Conservation (phyloP, 2,113 vertebrate genomes). For the Eulemur macaco region DNA sequence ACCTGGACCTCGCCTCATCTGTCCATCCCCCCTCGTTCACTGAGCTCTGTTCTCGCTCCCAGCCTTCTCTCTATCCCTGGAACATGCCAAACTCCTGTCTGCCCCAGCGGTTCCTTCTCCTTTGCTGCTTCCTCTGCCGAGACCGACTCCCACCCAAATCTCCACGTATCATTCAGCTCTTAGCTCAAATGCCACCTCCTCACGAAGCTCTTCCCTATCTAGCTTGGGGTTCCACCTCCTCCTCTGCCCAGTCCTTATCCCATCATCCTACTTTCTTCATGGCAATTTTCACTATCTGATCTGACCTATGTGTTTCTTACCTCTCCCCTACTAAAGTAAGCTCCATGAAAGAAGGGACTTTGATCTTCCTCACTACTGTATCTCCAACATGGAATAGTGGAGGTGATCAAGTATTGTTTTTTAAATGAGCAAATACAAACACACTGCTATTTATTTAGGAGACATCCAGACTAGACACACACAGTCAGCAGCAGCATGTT, state of each 20-base stretch:
- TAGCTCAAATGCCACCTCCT: neutral
- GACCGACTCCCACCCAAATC: neutral
- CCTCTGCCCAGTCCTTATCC: too few species aligned
- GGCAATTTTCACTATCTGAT: slow-evolving; percentile 6
- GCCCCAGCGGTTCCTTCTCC: neutral
- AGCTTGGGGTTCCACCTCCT: neutral
- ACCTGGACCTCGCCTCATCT: neutral
- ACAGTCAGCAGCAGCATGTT: neutral
- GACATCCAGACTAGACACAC: neutral
- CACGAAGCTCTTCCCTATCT: neutral
- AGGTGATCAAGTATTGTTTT: neutral
- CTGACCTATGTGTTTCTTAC: neutral
- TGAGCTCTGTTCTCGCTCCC: neutral
- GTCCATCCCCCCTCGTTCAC: too few species aligned
- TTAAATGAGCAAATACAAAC: slow-evolving; percentile 19
- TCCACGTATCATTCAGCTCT: neutral
- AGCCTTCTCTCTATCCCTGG: neutral
- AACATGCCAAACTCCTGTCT: neutral
- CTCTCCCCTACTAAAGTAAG: neutral
- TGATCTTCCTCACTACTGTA: neutral
- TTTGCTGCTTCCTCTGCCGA: neutral
- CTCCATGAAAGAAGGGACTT: neutral
- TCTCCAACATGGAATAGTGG: neutral
- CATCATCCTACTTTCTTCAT: neutral
- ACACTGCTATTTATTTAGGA: neutral